Conservation (phyloP, 2,888 invertebrate species). For the Phyto melanocephala region DNA sequence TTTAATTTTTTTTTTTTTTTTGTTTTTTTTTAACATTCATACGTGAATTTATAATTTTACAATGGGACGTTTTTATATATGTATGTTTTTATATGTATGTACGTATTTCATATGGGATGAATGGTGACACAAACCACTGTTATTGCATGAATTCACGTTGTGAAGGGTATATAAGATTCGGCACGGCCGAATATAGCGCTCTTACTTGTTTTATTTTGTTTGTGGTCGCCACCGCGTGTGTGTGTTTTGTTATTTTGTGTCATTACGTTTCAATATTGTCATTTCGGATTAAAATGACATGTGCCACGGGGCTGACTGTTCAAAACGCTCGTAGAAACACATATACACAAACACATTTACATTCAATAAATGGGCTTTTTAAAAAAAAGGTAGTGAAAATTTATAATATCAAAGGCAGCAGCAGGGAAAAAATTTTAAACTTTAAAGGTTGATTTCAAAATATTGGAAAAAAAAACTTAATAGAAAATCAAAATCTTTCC, state of each 20-base stretch:
- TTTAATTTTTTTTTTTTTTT: too few species aligned
- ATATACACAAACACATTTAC: not conserved
- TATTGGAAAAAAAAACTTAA: not conserved
- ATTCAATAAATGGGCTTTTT: conserved; percentile 30
- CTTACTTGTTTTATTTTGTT: too few species aligned
- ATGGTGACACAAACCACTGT: too few species aligned
- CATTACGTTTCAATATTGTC: conserved; percentile 79
- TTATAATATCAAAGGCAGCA: not conserved
- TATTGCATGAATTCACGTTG: too few species aligned
- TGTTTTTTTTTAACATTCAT: too few species aligned
- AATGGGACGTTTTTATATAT: too few species aligned
- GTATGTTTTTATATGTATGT: too few species aligned
- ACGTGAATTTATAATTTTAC: too few species aligned
- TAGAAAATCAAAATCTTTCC: conserved; percentile 8
- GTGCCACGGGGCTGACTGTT: conserved; percentile 61
- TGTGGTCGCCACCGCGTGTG: conserved; percentile 61
- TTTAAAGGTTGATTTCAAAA: conserved; percentile 38
- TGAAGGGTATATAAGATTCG: too few species aligned
- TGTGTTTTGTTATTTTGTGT: conserved; percentile 72
- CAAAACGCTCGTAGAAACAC: conserved; percentile 22
- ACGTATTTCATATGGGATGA: too few species aligned
- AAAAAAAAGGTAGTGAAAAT: not conserved
- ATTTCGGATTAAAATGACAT: conserved; percentile 75
- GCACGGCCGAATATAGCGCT: too few species aligned
- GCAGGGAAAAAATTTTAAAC: not conserved